Evolutionary conservation across 2,888 invertebrate genomes (phyloP).

Genomic region (Plebejus melissa): DNA sequence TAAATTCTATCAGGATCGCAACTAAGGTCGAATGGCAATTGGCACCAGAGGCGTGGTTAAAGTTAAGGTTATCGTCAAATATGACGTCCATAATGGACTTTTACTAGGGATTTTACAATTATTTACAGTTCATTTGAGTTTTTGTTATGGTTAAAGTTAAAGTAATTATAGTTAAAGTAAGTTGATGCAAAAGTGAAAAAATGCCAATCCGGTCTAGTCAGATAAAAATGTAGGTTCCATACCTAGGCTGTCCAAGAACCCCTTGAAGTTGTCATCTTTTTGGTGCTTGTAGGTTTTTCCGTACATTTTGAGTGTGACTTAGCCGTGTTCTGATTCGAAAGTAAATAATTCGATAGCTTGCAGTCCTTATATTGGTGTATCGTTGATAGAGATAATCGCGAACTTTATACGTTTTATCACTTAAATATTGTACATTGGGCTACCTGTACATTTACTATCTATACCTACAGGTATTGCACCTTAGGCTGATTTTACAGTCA

Average conservation of each 20-base stretch:
- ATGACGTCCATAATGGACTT: no score
- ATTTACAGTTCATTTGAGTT: no score
- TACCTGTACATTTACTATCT: neutral
- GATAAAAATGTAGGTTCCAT: conserved; percentile 34
- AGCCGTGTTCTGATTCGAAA: neutral
- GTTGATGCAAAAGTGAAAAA: no score
- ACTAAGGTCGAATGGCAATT: no score
- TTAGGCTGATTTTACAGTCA: no score
- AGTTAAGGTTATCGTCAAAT: no score
- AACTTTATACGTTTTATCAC: conserved; percentile 15
- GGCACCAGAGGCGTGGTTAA: no score
- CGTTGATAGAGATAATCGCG: conserved; percentile 13
- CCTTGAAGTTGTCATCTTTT: conserved; percentile 49
- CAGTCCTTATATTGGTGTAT: conserved; percentile 21
- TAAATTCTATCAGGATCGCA: no score
- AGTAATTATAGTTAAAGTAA: no score
- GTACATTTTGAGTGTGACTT: conserved; percentile 42
- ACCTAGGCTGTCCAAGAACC: conserved; percentile 46
- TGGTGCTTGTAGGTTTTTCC: conserved; percentile 47
- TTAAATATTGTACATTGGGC: neutral
- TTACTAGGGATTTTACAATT: no score
- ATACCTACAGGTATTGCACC: neutral
- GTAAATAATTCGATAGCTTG: conserved; percentile 1
- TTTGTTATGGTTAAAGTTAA: no score
- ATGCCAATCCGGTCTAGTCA: neutral